phyloP scores from a whole-genome alignment of 2,113 vertebrate genomes.

The Misgurnus anguillicaudatus region DNA sequence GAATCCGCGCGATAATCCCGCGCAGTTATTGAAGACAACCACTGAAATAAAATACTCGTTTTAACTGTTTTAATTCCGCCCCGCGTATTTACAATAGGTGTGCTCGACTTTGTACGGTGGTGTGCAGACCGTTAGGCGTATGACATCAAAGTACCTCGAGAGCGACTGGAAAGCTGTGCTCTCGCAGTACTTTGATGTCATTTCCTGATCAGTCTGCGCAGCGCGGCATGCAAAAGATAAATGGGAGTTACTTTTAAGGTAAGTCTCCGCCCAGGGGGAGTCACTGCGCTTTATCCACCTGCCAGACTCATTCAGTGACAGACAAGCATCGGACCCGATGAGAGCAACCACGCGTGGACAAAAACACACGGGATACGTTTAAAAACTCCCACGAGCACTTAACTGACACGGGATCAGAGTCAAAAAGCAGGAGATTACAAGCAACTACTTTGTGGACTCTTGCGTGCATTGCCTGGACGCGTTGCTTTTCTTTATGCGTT shows the following conservation, averaged over 20 bases:
- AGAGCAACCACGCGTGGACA: constrained; percentile 11
- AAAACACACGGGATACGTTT: background rate
- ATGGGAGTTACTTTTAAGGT: constrained; percentile 63
- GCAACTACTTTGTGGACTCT: constrained; percentile 9
- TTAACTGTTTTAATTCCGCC: constrained; percentile 13
- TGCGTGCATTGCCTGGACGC: constrained; percentile 12
- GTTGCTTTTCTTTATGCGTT: constrained; percentile 3
- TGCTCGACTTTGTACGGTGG: too few relatives aligned
- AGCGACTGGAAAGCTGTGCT: too few relatives aligned
- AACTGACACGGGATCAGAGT: background rate
- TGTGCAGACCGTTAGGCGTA: too few relatives aligned
- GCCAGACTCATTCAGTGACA: constrained; percentile 62
- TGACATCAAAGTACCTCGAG: too few relatives aligned
- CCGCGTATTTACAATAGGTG: background rate
- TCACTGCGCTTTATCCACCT: constrained; percentile 76
- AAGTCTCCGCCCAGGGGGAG: constrained; percentile 74
- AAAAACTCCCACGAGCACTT: constrained; percentile 28
- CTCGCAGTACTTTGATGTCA: too few relatives aligned
- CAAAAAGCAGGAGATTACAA: background rate
- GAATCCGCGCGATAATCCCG: background rate
- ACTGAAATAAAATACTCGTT: background rate
- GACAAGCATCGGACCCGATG: constrained; percentile 44
- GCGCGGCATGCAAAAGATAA: background rate
- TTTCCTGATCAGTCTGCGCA: too few relatives aligned
- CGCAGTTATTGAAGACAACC: constrained; percentile 10